phyloP scores from a whole-genome alignment of 1,140 invertebrate species.

The Magallana angulata region DNA sequence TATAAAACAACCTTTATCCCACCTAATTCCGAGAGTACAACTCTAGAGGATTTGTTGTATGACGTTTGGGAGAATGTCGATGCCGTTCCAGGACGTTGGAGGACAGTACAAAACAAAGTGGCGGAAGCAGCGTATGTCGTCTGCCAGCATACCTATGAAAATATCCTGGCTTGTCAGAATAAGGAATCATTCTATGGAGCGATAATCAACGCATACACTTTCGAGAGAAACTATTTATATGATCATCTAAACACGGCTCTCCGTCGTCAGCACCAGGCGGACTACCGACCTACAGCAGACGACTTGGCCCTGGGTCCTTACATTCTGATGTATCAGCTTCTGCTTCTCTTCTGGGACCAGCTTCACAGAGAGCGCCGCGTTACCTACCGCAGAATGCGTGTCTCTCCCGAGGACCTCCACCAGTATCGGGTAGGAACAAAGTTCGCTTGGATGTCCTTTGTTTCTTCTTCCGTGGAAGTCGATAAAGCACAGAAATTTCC shows the following conservation, averaged over 20 bases:
- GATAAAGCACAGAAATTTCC: constrained; percentile 47
- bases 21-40: constrained; percentile 34
- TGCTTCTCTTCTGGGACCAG: constrained; percentile 43
- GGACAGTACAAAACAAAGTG: constrained; percentile 16
- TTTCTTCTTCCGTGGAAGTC: constrained; percentile 46
- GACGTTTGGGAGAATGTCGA: constrained; percentile 37
- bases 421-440: constrained; percentile 42
- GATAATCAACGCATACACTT: constrained; percentile 43
- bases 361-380: constrained; percentile 17
- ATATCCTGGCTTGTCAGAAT: background rate
- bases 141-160: constrained; percentile 1
- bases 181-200: constrained; percentile 32
- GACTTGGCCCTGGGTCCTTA: constrained; percentile 48
- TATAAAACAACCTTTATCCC: constrained; percentile 40
- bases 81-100: constrained; percentile 31
- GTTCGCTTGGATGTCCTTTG: constrained; percentile 50
- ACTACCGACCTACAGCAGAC: constrained; percentile 41
- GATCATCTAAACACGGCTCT: constrained; percentile 47
- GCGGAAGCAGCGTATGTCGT: constrained; percentile 27
- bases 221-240: constrained; percentile 43
- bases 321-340: constrained; percentile 45
- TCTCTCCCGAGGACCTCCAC: background rate
- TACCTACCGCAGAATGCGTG: constrained; percentile 46
- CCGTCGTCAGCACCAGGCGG: constrained; percentile 29
- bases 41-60: constrained; percentile 5